Evolutionary conservation across 1,140 invertebrate genomes (phyloP), one percentile per base, ranked within the genome.

Genomic region (Pteromalus puparum): DNA sequence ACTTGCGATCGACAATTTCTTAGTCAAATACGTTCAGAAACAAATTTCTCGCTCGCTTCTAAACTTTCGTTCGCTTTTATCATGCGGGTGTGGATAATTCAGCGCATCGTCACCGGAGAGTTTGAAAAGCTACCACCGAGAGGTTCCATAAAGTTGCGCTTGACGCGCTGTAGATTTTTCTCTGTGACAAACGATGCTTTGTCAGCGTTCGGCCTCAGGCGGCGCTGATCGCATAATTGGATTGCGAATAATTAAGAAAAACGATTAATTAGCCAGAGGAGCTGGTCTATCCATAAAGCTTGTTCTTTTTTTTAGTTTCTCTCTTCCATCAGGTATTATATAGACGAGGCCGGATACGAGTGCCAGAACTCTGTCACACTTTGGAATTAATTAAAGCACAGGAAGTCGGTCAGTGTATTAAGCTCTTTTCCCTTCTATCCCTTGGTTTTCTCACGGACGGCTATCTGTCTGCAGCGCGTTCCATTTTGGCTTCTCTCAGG

Each of bases 361-460:
- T 48, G 24, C 24, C 30, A 61, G 76, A 53, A 84, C 28, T 67
- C n/a, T 77, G 53, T 67, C 72, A 82, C 42, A 73, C 73, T 67
- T 83, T 68, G 61, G 83, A 87, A 84, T 87, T 86, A 87, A 86
- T 86, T 87, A 80, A 84, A 76, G 79, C 84, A 24, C 3, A 26
- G 65, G 78, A 80, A 80, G 2, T 68, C 78, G 65, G 76, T 80
- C 78, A 80, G 61, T 80, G 34, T 80, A 80, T 30, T 46, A 70
- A 70, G 30, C 65, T 68, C 38, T 80, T 78, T 26, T 30, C 26
- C 30, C 46, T 65, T 30, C 15, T n/a, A 42, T 53, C 48, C 48
- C 48, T 53, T 5, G 48, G 48, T 53, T 53, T 53, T 53, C 48
- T 21, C 34, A 5, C 34, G 34, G 34, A 13, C 53, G 53, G 18